These are phyloP conservation scores for Progne subis DNA, from an alignment of 2,113 vertebrate genomes.

Conservation along the genomic window DNA sequence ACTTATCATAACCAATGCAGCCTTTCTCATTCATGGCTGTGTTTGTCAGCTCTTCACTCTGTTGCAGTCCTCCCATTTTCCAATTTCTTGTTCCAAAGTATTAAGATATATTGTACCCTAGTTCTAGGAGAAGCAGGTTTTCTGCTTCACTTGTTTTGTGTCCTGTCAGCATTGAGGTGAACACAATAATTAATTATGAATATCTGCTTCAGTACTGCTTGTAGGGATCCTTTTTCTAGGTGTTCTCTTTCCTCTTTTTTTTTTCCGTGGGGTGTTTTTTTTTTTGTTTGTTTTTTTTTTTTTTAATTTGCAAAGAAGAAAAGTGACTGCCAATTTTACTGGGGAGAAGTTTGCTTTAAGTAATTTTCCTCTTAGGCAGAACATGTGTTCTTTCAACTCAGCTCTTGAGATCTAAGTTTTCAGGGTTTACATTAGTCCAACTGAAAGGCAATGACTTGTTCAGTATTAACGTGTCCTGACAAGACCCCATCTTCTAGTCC, in stretches of 20 bases:
- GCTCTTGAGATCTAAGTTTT: not conserved
- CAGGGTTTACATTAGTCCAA: not conserved
- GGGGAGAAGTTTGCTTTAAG: not conserved
- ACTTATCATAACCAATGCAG: not conserved
- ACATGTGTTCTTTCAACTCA: not conserved
- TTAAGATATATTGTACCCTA: constrained; percentile 47
- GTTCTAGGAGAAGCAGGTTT: constrained; percentile 51
- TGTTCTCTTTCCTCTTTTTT: not conserved
- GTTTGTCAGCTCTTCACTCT: not conserved
- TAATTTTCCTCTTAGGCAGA: not conserved
- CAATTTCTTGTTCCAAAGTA: not conserved
- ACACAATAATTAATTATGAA: constrained; percentile 61
- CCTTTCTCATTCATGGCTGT: not conserved
- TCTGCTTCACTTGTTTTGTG: constrained; percentile 50
- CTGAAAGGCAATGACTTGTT: not conserved
- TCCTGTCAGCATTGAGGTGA: constrained; percentile 39
- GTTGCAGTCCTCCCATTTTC: not conserved
- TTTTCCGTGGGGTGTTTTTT: not conserved
- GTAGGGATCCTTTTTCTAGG: not conserved
- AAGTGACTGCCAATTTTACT: not conserved
- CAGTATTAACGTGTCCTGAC: not conserved
- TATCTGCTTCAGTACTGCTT: constrained; percentile 4
- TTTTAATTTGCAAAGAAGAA: not conserved
- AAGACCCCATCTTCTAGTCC: not conserved
- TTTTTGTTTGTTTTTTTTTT: not conserved